Percentiles rank a stretch among this genome's conserved stretches.
phyloP scores from a whole-genome alignment of 2,888 invertebrate genomes.

The Acleris literana region DNA sequence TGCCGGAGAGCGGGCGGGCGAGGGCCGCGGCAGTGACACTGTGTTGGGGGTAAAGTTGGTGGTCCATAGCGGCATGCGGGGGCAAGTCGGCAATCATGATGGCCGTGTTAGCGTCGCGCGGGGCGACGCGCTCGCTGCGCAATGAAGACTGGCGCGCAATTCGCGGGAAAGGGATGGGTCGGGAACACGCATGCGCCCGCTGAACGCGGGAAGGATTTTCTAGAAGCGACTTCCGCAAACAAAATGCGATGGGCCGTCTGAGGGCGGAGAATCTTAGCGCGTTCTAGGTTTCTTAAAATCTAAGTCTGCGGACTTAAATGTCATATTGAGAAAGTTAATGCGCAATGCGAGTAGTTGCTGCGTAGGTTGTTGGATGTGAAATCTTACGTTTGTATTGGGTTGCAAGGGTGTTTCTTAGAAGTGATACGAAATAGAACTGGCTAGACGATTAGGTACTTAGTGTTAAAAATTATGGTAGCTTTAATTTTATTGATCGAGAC shows the following conservation, averaged over 20 bases:
- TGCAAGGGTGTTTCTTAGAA: background rate
- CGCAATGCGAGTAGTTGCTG: slow-evolving; percentile 8
- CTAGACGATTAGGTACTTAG: too few species aligned
- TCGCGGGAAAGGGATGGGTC: slow-evolving; percentile 63
- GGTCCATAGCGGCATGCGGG: slow-evolving; percentile 55
- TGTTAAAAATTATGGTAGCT: too few species aligned
- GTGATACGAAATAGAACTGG: too few species aligned
- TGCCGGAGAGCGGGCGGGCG: slow-evolving; percentile 46
- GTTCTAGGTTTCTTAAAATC: slow-evolving; percentile 13
- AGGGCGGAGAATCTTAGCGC: slow-evolving; percentile 18
- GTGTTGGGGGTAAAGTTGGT: slow-evolving; percentile 50
- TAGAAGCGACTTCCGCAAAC: slow-evolving; percentile 67
- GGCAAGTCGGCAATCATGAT: slow-evolving; percentile 74
- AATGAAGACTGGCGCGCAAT: slow-evolving; percentile 72
- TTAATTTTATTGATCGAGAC: too few species aligned
- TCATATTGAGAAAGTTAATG: slow-evolving; percentile 23
- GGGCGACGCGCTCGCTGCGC: slow-evolving; percentile 66
- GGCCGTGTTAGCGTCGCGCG: slow-evolving; percentile 48
- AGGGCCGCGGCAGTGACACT: slow-evolving; percentile 43
- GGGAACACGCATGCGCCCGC: slow-evolving; percentile 68
- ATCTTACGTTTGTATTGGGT: background rate
- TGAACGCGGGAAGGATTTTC: slow-evolving; percentile 74
- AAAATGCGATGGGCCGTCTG: slow-evolving; percentile 8
- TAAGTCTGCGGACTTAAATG: slow-evolving; percentile 20
- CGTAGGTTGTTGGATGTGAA: slow-evolving; percentile 8